Percentiles rank a stretch among this genome's conserved stretches.
phyloP scores from a whole-genome alignment of 2,797 vertebrate genomes.

The Dryobates pubescens region DNA sequence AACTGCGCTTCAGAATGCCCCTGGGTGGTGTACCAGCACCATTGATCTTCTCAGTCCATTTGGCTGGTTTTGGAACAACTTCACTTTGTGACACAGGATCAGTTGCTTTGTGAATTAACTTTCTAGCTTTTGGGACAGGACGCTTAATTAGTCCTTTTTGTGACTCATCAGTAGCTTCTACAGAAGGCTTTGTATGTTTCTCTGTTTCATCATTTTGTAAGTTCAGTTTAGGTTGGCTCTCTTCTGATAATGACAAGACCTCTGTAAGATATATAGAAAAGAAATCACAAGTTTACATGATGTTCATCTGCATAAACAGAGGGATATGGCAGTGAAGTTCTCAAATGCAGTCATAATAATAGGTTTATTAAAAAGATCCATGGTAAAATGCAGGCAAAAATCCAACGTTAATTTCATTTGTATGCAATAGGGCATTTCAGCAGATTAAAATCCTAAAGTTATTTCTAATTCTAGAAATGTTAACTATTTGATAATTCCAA shows the following conservation, averaged over 20 bases:
- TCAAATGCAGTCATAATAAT: background rate
- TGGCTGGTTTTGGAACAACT: conserved; percentile 31
- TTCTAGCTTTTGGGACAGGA: conserved; percentile 91
- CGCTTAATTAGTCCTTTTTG: conserved; percentile 68
- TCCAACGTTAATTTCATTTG: background rate
- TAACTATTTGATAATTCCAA: background rate
- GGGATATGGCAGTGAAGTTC: background rate
- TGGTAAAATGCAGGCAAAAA: background rate
- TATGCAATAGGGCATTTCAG: background rate
- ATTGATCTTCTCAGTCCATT: conserved; percentile 51
- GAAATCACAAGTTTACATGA: background rate
- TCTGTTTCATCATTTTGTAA: conserved; percentile 56
- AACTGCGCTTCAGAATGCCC: conserved; percentile 82
- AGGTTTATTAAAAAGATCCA: background rate
- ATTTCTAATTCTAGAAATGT: background rate
- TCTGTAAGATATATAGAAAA: conserved; percentile 77
- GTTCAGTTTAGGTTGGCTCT: conserved; percentile 48
- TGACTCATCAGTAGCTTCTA: conserved; percentile 57
- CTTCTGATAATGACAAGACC: conserved; percentile 66
- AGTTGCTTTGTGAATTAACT: conserved; percentile 76
- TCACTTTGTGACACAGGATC: conserved; percentile 59
- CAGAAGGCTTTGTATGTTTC: background rate
- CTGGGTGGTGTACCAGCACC: conserved; percentile 69
- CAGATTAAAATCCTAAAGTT: background rate
- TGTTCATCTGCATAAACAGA: background rate